A percentile compares a stretch with the other conserved stretches of the same genome.
phyloP scores from a whole-genome alignment of 2,113 vertebrate species.

The Ondatra zibethicus region DNA sequence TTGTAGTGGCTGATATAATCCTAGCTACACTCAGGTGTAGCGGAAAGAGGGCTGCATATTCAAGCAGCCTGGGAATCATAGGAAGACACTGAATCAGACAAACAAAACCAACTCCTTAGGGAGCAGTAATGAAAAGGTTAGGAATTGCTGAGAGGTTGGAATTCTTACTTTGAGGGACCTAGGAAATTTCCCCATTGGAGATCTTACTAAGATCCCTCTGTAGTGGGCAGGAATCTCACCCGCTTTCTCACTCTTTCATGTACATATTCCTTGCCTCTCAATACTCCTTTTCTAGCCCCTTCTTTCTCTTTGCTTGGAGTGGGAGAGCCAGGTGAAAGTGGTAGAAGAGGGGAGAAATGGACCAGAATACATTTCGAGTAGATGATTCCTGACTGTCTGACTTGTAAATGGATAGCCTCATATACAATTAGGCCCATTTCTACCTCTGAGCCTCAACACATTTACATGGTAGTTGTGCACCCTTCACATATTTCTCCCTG shows the following conservation, averaged over 20 bases:
- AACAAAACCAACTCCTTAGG: background rate
- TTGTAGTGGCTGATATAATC: background rate
- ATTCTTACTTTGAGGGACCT: background rate
- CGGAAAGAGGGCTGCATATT: background rate
- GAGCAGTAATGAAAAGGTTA: background rate
- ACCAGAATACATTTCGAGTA: background rate
- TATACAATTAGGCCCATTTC: conserved; percentile 52
- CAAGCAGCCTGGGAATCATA: background rate
- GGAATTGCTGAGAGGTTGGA: background rate
- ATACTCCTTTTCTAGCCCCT: accelerated
- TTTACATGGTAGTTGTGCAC: conserved; percentile 64
- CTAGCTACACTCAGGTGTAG: background rate
- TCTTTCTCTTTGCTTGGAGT: background rate
- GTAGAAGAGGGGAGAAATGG: conserved; percentile 16
- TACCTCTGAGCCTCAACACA: conserved; percentile 32
- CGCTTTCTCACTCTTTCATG: background rate
- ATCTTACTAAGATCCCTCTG: background rate
- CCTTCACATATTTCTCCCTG: conserved; percentile 69
- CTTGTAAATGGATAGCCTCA: conserved; percentile 40
- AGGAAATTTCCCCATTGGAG: background rate
- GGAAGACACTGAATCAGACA: background rate
- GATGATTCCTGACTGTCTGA: conserved; percentile 3
- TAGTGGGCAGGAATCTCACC: background rate
- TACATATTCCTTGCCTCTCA: background rate
- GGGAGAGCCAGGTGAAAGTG: background rate